phyloP scores from a whole-genome alignment of 1,140 invertebrate species.

The Calliopsis andreniformis region DNA sequence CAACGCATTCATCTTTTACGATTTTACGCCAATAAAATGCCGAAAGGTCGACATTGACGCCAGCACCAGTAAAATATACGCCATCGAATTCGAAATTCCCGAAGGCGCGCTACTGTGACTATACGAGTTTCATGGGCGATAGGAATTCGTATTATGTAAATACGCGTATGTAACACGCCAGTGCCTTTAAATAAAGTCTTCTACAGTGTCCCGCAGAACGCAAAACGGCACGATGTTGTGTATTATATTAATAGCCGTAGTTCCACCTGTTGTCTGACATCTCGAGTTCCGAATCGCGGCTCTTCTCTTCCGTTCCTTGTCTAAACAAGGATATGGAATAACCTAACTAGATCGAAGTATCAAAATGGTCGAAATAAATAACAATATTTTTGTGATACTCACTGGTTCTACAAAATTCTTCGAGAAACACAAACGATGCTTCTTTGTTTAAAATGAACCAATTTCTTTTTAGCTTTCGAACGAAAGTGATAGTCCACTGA shows the following conservation, averaged over 20 bases:
- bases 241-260: conserved; percentile 44
- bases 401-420: too few species aligned
- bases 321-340: not conserved
- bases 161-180: conserved; percentile 25
- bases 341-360: not conserved
- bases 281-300: not conserved
- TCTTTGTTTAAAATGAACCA: too few species aligned
- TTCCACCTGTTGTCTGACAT: conserved; percentile 45
- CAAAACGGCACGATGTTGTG: not conserved
- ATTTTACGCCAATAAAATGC: conserved; percentile 10
- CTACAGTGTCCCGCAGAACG: conserved; percentile 30
- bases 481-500: too few species aligned
- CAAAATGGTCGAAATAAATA: too few species aligned
- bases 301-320: not conserved
- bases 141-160: conserved; percentile 52
- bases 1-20: not conserved
- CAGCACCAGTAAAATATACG: conserved; percentile 4
- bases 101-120: not conserved
- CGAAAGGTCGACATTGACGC: conserved; percentile 41
- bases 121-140: conserved; percentile 16
- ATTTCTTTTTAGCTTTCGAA: too few species aligned
- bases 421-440: too few species aligned
- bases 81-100: conserved; percentile 7
- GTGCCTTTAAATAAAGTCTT: conserved; percentile 57
- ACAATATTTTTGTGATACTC: too few species aligned